Evolutionary conservation across 2,888 invertebrate genomes (phyloP).

Genomic region (Phaonia tiefii): DNA sequence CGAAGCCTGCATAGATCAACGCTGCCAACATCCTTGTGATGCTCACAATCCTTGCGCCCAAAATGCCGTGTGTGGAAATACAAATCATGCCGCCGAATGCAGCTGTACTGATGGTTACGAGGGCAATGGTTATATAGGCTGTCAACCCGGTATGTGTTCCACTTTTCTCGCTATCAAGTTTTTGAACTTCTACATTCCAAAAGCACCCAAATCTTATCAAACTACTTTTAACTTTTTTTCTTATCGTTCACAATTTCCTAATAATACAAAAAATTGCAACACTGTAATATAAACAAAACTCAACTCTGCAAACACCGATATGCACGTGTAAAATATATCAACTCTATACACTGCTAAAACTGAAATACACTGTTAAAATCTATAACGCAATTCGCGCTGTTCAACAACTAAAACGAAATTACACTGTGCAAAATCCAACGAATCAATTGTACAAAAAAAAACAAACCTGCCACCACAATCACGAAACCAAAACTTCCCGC

Average conservation of each 20-base stretch:
- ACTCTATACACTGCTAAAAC: slow-evolving; percentile 51
- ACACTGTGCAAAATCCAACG: slow-evolving; percentile 45
- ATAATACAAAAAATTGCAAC: slow-evolving; percentile 64
- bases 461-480: slow-evolving; percentile 48
- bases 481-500: slow-evolving; percentile 27
- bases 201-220: slow-evolving; percentile 54
- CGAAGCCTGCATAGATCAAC: slow-evolving; percentile 92
- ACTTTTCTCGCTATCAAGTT: not conserved
- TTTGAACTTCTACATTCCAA: not conserved
- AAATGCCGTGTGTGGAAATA: slow-evolving; percentile 92
- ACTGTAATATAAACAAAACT: slow-evolving; percentile 76
- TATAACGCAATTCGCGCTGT: slow-evolving; percentile 15
- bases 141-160: slow-evolving; percentile 85
- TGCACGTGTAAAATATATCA: slow-evolving; percentile 72
- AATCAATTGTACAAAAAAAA: slow-evolving; percentile 7
- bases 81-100: slow-evolving; percentile 92
- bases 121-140: slow-evolving; percentile 92
- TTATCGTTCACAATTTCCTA: slow-evolving; percentile 47
- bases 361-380: slow-evolving; percentile 46
- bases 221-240: slow-evolving; percentile 51
- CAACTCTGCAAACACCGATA: slow-evolving; percentile 41
- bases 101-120: slow-evolving; percentile 92
- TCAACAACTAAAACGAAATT: slow-evolving; percentile 34
- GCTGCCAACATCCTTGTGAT: slow-evolving; percentile 93
- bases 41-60: slow-evolving; percentile 91